Evolutionary conservation across 2,888 invertebrate genomes (phyloP), one percentile per base, ranked within the genome.

Genomic region (Mythimna pallens): DNA sequence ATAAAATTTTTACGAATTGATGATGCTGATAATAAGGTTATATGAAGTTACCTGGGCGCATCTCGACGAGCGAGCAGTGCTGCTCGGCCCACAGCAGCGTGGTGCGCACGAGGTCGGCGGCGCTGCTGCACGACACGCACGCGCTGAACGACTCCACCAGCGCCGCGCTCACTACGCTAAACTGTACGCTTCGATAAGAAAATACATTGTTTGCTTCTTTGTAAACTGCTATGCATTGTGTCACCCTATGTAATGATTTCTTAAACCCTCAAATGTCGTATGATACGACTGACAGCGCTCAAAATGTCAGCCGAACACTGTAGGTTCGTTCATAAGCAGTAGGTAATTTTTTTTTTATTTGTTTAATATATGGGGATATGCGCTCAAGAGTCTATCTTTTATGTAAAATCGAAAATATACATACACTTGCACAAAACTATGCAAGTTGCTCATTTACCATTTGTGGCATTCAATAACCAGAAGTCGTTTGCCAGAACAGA

Each of bases 31-130:
- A 54, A 22, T 22, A n/a, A 10, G 22, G 55, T 55, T 17, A 25
- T 1, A 25, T 43, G 3, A 14, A 22, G n/a, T 73, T 69, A 99
- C 99, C 98, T 92, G 99, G 99, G 89, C 99, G 97, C 94, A 99
- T 98, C 96, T 98, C 98, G 86, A 98, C 98, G 82, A 99, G 97
- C 59, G 99, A 99, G 96, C 99, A 99, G 94, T 99, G 99, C 92
- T 99, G 99, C 94, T 99, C 99, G 72, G 99, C 98, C 99, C 99
- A 99, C 78, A 98, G 97, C 90, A 99, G 97, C 76, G 99, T 98
- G 82, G 99, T 98, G 86, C 99, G 97, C 93, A 98, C 99, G 81
- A 99, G 97, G 95, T 99, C 99, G 78, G 99, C 97, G 83, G 93
- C 93, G 95, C 98, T 99, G 81, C 98, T 98, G 86, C 99, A 98